A percentile compares a stretch with the other conserved stretches of the same genome.
Evolutionary conservation across 1,140 invertebrate genomes (phyloP).

Genomic region (Batillaria attramentaria): DNA sequence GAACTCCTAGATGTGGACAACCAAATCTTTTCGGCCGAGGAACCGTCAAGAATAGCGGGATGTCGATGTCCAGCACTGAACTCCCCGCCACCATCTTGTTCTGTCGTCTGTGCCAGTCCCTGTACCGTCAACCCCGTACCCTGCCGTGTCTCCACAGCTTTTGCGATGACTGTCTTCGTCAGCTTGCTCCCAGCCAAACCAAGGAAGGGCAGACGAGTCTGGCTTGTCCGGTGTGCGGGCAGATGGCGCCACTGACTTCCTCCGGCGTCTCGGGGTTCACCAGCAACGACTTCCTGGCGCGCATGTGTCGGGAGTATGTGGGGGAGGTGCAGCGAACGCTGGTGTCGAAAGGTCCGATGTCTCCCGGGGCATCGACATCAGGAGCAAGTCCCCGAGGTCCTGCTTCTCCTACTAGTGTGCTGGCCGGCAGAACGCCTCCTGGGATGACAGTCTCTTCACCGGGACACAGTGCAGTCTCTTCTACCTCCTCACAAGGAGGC

Average conservation of each 20-base stretch:
- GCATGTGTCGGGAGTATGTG: slow-evolving; percentile 36
- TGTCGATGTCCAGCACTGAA: slow-evolving; percentile 13
- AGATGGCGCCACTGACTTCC: slow-evolving; percentile 20
- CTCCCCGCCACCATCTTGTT: slow-evolving; percentile 37
- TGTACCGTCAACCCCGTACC: slow-evolving; percentile 49
- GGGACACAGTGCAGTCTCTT: too few species aligned
- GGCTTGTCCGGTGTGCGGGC: slow-evolving; percentile 39
- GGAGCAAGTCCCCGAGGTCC: not conserved
- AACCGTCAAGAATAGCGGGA: slow-evolving; percentile 8
- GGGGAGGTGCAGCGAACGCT: slow-evolving; percentile 25
- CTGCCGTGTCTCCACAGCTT: slow-evolving; percentile 59
- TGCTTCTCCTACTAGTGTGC: not conserved
- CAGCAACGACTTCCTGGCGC: slow-evolving; percentile 44
- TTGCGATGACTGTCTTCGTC: slow-evolving; percentile 46
- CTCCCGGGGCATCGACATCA: not conserved
- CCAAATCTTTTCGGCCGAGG: not conserved
- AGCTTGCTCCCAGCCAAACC: slow-evolving; percentile 17
- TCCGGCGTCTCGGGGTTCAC: slow-evolving; percentile 35
- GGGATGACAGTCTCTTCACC: too few species aligned
- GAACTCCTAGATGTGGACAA: not conserved
- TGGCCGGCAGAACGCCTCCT: too few species aligned
- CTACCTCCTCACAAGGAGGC: too few species aligned
- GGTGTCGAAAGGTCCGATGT: not conserved
- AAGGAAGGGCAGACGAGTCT: slow-evolving; percentile 5
- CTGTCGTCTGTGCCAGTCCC: slow-evolving; percentile 51